These are phyloP conservation scores for Sympetrum striolatum DNA, from an alignment of 2,888 invertebrate genomes.

Conservation along the genomic window DNA sequence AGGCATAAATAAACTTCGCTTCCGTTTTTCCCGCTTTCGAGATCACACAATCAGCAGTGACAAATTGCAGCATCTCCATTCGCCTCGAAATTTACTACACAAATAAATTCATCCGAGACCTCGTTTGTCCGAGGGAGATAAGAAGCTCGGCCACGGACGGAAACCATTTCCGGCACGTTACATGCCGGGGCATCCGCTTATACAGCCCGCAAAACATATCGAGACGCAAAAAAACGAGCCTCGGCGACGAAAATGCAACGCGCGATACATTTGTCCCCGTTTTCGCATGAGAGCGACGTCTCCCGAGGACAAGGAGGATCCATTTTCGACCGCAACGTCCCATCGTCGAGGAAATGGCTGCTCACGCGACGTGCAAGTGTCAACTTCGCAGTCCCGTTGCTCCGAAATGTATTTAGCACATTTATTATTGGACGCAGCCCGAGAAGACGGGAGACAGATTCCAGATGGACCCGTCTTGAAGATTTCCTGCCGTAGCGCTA, in stretches of 20 bases:
- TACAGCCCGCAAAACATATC: not conserved
- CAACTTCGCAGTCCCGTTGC: not conserved
- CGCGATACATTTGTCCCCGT: not conserved
- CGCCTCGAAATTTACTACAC: too few species aligned
- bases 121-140: too few species aligned
- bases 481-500: too few species aligned
- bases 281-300: not conserved
- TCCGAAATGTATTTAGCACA: not conserved
- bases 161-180: not conserved
- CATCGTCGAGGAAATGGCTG: not conserved
- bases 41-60: too few species aligned
- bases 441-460: too few species aligned
- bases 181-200: not conserved
- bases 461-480: too few species aligned
- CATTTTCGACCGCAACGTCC: not conserved
- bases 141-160: not conserved
- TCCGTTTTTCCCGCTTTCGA: too few species aligned
- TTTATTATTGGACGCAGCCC: not conserved
- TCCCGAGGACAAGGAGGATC: not conserved
- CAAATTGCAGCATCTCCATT: too few species aligned
- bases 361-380: not conserved
- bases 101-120: too few species aligned
- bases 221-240: not conserved
- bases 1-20: too few species aligned
- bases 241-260: not conserved